These are phyloP conservation scores for Xyrauchen texanus DNA, from an alignment of 2,113 vertebrate species.

Conservation along the genomic window DNA sequence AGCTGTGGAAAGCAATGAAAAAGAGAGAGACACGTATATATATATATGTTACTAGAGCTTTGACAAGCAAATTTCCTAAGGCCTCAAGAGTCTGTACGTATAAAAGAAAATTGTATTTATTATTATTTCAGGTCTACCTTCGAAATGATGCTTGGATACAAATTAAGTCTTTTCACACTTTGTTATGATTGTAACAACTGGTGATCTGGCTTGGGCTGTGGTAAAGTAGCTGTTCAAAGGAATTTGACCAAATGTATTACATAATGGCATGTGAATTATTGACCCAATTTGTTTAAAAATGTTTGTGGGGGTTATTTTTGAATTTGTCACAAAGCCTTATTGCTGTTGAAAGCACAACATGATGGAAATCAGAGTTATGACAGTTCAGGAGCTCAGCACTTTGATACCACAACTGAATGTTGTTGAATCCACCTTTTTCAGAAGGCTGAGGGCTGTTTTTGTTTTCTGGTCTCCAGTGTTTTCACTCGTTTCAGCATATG, in stretches of 20 bases:
- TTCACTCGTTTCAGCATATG: too few relatives aligned
- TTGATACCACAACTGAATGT: neutral
- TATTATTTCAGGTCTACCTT: conserved; percentile 64
- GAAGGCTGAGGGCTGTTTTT: too few relatives aligned
- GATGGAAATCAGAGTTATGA: neutral
- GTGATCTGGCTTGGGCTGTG: conserved; percentile 27
- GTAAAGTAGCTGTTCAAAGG: neutral
- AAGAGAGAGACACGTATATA: conserved; percentile 54
- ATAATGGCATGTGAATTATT: conserved; percentile 25
- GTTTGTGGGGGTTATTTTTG: conserved; percentile 26
- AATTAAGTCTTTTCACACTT: conserved; percentile 58
- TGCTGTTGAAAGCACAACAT: conserved; percentile 29
- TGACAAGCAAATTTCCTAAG: conserved; percentile 55
- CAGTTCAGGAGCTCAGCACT: neutral
- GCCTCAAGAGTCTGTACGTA: conserved; percentile 64
- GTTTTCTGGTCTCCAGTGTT: too few relatives aligned
- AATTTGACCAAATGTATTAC: conserved; percentile 22
- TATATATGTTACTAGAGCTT: conserved; percentile 54
- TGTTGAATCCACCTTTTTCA: neutral
- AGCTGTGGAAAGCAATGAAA: conserved; percentile 27
- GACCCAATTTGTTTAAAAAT: conserved; percentile 9
- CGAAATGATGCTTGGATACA: conserved; percentile 64
- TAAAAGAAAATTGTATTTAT: conserved; percentile 61
- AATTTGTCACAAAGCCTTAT: conserved; percentile 28
- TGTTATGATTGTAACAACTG: conserved; percentile 45